Base-by-base conservation (phyloP, 2,113 vertebrate species). In the Nycticorax nycticorax region DNA sequence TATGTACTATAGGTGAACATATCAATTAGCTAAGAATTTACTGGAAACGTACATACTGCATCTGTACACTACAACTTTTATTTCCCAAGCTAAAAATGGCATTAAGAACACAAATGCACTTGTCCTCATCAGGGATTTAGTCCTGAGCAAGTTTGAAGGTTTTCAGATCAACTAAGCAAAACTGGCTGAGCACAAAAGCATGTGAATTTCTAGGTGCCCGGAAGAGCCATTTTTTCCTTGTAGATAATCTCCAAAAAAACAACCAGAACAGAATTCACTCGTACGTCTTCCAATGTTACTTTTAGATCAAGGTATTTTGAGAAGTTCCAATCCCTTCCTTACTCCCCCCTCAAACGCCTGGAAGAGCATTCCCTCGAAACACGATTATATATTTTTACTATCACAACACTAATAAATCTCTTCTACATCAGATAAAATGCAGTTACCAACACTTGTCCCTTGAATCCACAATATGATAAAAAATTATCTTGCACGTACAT, bases 401-500 rank as follows among this genome's bases (percentile, higher is more conserved):
- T 88, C 75, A 76, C 26, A 78, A 88, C 37, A 73, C 27, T 68
- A 50, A 91, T 77, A 92, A 88, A 80, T 77, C 91, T 82, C 43
- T 90, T 60, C 69, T 62, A 35, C 48, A 96, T 97, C 91, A 85
- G 94, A 91, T 95, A 97, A 96, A 95, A 88, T 53, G 72, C 74
- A 63, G 74, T 96, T 82, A 93, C 80, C 78, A 63, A 95, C 90
- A 90, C 72, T 88, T 89, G 50, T 92, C 43, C 91, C 77, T 84
- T 77, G 88, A 96, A 95, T 95, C 60, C 73, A 81, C 93, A 96
- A 85, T 67, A 89, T 1, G 76, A 76, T 97, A 92, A 91, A 96
- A 91, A 94, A 88, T 74, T 92, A 97, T 89, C 80, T 92, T 86
- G 75, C 88, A 96, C 47, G 19, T 90, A 82, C 87, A 96, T 96